A percentile compares a stretch with the other conserved stretches of the same genome.
Evolutionary conservation across 2,797 vertebrate genomes (phyloP).

Genomic region (Acanthurus lineatus): DNA sequence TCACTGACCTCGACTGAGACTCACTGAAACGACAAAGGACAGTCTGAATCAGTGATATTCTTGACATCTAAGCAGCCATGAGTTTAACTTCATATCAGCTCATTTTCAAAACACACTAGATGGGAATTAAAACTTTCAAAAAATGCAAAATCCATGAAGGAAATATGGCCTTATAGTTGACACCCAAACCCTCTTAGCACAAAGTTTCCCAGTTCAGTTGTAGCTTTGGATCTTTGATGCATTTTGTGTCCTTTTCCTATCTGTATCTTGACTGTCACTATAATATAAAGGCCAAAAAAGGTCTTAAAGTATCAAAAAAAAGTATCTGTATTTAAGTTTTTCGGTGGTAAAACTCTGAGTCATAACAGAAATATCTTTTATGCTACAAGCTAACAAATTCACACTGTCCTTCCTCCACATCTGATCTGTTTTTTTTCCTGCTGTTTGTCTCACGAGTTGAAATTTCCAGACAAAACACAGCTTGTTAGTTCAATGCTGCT

Average conservation of each 20-base stretch:
- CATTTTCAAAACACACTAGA: neutral
- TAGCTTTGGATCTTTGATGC: no score
- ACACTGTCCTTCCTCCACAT: neutral
- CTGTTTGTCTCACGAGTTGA: neutral
- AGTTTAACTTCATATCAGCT: neutral
- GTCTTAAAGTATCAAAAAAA: neutral
- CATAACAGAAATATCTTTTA: no score
- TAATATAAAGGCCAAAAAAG: neutral
- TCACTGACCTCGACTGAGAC: constrained; percentile 77
- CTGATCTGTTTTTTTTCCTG: constrained; percentile 4
- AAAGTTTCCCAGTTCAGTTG: no score
- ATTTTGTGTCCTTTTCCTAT: no score
- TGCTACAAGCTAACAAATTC: neutral
- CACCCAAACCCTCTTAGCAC: neutral
- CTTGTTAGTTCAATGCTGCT: neutral
- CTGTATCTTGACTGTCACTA: neutral
- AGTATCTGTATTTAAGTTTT: neutral
- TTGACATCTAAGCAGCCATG: neutral
- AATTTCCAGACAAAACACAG: constrained; percentile 20
- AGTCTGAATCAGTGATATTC: neutral
- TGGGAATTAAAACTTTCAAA: neutral
- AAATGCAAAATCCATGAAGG: neutral
- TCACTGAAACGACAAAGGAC: constrained; percentile 71
- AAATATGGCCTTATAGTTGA: neutral
- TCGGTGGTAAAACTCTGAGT: no score